phyloP scores from a whole-genome alignment of 1,140 invertebrate genomes.

The Drosophila lini region DNA sequence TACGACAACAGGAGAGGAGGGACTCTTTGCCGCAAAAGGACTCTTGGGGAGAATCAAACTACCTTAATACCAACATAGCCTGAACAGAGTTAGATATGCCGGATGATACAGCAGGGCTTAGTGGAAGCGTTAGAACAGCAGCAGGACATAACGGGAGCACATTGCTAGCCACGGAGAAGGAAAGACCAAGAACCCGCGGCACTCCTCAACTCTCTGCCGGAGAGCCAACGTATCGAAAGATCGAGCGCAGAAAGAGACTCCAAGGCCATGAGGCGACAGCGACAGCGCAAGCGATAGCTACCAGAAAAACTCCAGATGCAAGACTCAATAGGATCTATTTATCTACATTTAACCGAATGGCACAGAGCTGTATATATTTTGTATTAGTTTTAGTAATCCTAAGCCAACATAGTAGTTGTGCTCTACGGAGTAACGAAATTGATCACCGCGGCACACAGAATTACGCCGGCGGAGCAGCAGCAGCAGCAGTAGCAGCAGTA shows the following conservation, averaged over 20 bases:
- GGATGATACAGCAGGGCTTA: conserved; percentile 6
- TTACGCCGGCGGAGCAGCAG: conserved; percentile 22
- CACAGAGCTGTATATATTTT: conserved; percentile 79
- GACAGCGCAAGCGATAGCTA: conserved; percentile 21
- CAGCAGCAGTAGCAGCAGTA: neutral
- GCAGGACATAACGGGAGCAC: conserved; percentile 15
- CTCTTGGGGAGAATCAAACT: conserved; percentile 36
- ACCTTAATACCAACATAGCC: conserved; percentile 43
- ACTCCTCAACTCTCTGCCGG: neutral
- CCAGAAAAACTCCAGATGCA: conserved; percentile 46
- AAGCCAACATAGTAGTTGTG: conserved; percentile 65
- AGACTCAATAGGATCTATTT: conserved; percentile 73
- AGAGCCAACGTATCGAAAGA: conserved; percentile 30
- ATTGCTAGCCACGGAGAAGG: conserved; percentile 5
- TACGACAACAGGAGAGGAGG: conserved; percentile 39
- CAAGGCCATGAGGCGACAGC: conserved; percentile 9
- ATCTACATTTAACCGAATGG: conserved; percentile 74
- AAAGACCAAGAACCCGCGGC: neutral
- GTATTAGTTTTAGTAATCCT: conserved; percentile 77
- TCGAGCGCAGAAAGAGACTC: conserved; percentile 19
- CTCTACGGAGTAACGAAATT: conserved; percentile 43
- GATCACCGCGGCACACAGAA: conserved; percentile 40
- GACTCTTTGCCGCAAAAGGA: conserved; percentile 32
- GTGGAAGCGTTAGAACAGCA: conserved; percentile 8
- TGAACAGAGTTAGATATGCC: conserved; percentile 58